Evolutionary conservation across 2,888 invertebrate species (phyloP), one percentile per base, ranked within the genome.

Genomic region (Unio pictorum): DNA sequence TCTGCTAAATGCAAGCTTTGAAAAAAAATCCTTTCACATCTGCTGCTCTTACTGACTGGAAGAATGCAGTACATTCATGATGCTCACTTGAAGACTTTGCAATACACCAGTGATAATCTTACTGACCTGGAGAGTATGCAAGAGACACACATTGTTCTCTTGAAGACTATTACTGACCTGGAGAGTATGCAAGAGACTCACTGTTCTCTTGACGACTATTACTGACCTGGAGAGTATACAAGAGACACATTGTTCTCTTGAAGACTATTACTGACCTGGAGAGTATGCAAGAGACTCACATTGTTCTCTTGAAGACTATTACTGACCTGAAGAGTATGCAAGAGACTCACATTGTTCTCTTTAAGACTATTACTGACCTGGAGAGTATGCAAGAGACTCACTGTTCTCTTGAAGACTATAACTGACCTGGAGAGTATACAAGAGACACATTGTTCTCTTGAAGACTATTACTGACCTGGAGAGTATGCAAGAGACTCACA

Each of bases 401-500:
- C 34, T 34, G 34, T 1, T 6, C 3, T 7, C 7, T 1, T 7
- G 3, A 6, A 5, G 3, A 6, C 34, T 34, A 4, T 63, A 55
- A n/a, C 71, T 65, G 73, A 91, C 91, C 90, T 69, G 91, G 91
- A 20, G 91, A 91, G 78, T 84, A 91, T 34, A 8, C 34, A 34
- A 23, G 23, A 23, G 23, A 23, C 23, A 23, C 23, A 23, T 23
- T 23, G 23, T 23, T 23, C 23, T 23, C 23, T 23, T 23, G 23
- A 23, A 11, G 7, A 11, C 61, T 6, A 6, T 34, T 34, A 34
- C 7, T 34, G 73, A 91, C 91, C 90, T 69, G 91, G 91, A 20
- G 91, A 91, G 78, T 84, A 91, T 73, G 86, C 84, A 56, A 91
- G 76, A 76, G 89, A 90, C 75, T 90, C 90, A 55, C 90, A 86